phyloP scores from a whole-genome alignment of 2,888 invertebrate genomes.

The Pollenia angustigena region DNA sequence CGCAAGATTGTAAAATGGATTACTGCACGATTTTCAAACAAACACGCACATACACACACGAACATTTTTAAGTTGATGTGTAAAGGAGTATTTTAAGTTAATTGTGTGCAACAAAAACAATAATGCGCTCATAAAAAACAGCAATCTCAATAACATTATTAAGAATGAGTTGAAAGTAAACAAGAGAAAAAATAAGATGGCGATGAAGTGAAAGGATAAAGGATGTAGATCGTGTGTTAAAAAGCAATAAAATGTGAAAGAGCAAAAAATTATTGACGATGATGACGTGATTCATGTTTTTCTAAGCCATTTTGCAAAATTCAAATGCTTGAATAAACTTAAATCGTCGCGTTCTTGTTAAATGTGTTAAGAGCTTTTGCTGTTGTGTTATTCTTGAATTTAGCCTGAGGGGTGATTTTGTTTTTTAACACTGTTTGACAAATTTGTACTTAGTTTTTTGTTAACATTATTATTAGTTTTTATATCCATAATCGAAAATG shows the following conservation, averaged over 20 bases:
- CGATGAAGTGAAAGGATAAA: constrained; percentile 26
- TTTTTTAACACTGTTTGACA: constrained; percentile 29
- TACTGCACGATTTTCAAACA: constrained; percentile 45
- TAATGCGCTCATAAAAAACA: constrained; percentile 30
- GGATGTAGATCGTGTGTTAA: constrained; percentile 16
- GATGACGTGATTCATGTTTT: constrained; percentile 63
- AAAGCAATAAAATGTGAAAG: constrained; percentile 11
- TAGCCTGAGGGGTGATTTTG: constrained; percentile 31
- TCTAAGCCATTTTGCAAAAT: constrained; percentile 66
- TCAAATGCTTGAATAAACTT: constrained; percentile 67
- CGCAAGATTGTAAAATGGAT: constrained; percentile 33
- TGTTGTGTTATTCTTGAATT: constrained; percentile 21
- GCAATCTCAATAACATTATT: constrained; percentile 25
- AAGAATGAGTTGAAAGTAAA: constrained; percentile 35
- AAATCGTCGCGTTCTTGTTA: constrained; percentile 43
- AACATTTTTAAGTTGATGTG: background rate
- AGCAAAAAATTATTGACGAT: constrained; percentile 24
- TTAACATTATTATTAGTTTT: too few species aligned
- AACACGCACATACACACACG: too few species aligned
- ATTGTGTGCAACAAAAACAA: constrained; percentile 26
- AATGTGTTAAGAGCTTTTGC: background rate
- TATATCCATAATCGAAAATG: too few species aligned
- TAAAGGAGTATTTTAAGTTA: constrained; percentile 4
- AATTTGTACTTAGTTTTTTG: constrained; percentile 4
- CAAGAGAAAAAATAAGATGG: background rate